Evolutionary conservation across 2,888 invertebrate species (phyloP).

Genomic region (Sepiola atlantica): DNA sequence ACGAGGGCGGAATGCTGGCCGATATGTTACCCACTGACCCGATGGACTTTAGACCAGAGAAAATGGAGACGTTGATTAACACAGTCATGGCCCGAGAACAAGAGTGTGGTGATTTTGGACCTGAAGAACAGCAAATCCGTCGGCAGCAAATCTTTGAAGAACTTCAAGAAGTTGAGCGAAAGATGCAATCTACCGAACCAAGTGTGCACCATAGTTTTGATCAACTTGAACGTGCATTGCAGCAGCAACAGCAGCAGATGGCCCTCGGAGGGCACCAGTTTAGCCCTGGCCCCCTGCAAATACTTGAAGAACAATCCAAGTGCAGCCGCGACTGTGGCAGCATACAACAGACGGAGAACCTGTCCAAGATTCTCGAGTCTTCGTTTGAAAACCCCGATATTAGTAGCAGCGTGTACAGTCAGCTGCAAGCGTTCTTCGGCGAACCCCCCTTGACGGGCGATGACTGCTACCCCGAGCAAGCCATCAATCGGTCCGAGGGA

Average conservation of each 20-base stretch:
- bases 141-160: constrained; percentile 83
- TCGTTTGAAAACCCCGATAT: background rate
- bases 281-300: constrained; percentile 45
- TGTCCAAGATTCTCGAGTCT: background rate
- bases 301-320: constrained; percentile 37
- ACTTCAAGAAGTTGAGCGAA: constrained; percentile 82
- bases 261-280: constrained; percentile 11
- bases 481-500: constrained; percentile 11
- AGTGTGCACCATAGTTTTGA: constrained; percentile 68
- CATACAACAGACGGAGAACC: constrained; percentile 24
- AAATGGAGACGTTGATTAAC: constrained; percentile 74
- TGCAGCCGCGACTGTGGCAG: background rate
- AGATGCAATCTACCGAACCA: constrained; percentile 79
- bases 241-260: constrained; percentile 52
- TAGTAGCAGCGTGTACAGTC: background rate
- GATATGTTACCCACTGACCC: constrained; percentile 54
- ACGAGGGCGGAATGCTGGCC: background rate
- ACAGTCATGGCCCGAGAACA: constrained; percentile 74
- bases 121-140: constrained; percentile 81
- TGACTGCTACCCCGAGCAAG: constrained; percentile 2
- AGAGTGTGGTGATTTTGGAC: constrained; percentile 64
- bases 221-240: constrained; percentile 49
- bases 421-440: background rate
- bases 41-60: constrained; percentile 69
- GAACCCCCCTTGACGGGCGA: background rate